Conservation (phyloP, 1,140 invertebrate species). For the Prorops nasuta region DNA sequence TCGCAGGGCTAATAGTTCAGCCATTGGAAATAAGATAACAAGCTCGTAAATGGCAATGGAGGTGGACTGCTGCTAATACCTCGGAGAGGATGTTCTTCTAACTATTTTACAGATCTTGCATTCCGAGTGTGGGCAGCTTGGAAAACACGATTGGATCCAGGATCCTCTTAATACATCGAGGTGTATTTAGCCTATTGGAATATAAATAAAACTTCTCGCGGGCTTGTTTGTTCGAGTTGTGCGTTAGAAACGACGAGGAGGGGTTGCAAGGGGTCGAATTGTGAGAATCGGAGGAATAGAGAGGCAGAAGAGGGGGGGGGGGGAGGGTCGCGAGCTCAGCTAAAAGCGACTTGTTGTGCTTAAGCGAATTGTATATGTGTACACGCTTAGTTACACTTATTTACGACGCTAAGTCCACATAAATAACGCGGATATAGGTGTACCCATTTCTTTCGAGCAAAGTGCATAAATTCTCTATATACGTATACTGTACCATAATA, state of each 20-base stretch:
- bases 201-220: no score
- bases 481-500: background rate
- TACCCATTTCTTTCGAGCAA: slow-evolving; percentile 8
- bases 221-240: no score
- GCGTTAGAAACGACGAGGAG: background rate
- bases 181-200: no score
- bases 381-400: slow-evolving; percentile 27
- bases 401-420: slow-evolving; percentile 15
- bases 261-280: background rate
- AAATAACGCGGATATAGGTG: slow-evolving; percentile 24
- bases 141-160: no score
- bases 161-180: no score
- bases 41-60: no score
- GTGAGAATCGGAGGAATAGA: background rate
- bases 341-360: slow-evolving; percentile 17
- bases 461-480: slow-evolving; percentile 20
- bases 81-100: no score
- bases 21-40: no score
- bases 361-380: slow-evolving; percentile 22
- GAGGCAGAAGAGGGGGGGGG: slow-evolving; percentile 2
- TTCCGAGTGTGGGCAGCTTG: no score
- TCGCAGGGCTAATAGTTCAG: no score
- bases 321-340: background rate
- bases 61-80: no score
- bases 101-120: no score